A percentile compares a stretch with the other conserved stretches of the same genome.
These are phyloP conservation scores for Drosophila dives DNA, from an alignment of 2,888 invertebrate species.

Conservation along the genomic window DNA sequence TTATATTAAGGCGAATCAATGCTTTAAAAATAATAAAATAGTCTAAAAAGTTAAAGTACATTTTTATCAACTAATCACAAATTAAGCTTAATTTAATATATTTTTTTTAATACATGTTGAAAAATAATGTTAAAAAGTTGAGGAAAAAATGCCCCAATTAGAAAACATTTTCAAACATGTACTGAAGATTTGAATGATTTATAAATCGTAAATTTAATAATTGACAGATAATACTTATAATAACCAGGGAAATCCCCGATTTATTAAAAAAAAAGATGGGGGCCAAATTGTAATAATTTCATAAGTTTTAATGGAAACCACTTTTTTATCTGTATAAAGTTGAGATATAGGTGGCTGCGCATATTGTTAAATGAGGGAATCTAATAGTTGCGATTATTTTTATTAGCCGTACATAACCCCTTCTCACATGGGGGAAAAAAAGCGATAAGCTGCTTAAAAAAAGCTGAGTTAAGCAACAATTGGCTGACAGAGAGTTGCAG, in stretches of 20 bases:
- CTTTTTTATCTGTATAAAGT: not conserved
- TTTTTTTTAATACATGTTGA: not conserved
- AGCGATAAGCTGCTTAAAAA: not conserved
- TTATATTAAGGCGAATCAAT: rapidly evolving
- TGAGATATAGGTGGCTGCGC: not conserved
- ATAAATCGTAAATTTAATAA: not conserved
- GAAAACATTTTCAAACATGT: not conserved
- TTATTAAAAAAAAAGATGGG: rapidly evolving
- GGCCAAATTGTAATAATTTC: not conserved
- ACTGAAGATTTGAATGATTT: not conserved
- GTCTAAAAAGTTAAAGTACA: not conserved
- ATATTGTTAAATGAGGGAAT: not conserved
- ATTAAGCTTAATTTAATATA: not conserved
- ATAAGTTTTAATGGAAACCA: not conserved
- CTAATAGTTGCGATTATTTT: not conserved
- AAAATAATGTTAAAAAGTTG: not conserved
- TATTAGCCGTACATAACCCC: not conserved
- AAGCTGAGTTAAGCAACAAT: slow-evolving; percentile 25
- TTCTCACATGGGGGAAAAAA: not conserved
- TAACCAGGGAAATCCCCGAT: not conserved
- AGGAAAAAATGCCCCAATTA: not conserved
- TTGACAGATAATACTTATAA: not conserved
- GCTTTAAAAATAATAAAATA: not conserved
- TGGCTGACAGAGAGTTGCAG: slow-evolving; percentile 6
- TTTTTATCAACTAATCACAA: not conserved